These are phyloP conservation scores for Suricata suricatta DNA, from an alignment of 2,113 vertebrate genomes.

Conservation along the genomic window DNA sequence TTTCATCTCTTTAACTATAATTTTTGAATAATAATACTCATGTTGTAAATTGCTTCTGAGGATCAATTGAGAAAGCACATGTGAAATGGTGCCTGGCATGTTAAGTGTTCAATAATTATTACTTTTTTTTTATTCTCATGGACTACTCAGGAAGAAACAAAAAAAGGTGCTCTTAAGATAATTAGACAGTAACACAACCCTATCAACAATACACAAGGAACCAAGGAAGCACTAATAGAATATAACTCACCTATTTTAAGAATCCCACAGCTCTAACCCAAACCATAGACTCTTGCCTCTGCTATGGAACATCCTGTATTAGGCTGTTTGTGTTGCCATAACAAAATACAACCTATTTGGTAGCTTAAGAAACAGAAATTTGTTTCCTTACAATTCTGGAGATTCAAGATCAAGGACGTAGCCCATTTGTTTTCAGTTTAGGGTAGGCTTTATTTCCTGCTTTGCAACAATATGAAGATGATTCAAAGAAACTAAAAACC, in stretches of 20 bases:
- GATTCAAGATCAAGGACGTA: background rate
- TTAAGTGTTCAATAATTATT: conserved; percentile 51
- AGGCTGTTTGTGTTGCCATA: background rate
- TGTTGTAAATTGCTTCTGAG: conserved; percentile 48
- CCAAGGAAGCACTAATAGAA: background rate
- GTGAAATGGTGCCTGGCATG: conserved; percentile 31
- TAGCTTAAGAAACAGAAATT: background rate
- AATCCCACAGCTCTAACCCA: background rate
- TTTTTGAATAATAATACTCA: conserved; percentile 67
- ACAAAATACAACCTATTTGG: background rate
- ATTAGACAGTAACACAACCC: background rate
- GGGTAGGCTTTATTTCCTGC: background rate
- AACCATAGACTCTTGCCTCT: background rate
- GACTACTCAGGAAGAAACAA: background rate
- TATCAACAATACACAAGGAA: background rate
- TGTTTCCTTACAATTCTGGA: background rate
- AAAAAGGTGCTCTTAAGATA: conserved; percentile 2
- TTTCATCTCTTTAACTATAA: conserved; percentile 52
- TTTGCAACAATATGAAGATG: background rate
- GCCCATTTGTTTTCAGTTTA: background rate
- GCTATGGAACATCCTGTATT: background rate
- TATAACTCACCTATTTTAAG: background rate
- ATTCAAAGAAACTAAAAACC: background rate
- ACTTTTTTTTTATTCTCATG: conserved; percentile 5
- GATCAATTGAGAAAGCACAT: conserved; percentile 62